Base-by-base conservation (phyloP, 2,888 invertebrate genomes). In the Eupsilia transversa region DNA sequence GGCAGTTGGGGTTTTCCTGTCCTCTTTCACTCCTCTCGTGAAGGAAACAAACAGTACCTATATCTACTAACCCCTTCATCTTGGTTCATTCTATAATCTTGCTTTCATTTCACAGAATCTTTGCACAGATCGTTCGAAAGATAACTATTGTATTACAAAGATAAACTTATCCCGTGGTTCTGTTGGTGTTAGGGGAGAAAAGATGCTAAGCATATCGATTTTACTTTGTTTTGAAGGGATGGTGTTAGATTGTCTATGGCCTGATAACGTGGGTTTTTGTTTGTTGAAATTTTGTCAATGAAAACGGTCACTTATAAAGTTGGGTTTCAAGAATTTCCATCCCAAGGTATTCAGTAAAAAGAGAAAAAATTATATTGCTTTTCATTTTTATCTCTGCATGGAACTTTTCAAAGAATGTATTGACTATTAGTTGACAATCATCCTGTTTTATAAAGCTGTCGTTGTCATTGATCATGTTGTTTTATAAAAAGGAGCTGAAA, bases 81-180 rank as follows among this genome's bases (percentile, higher is more conserved):
- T 64, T 77, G n/a, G 41, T 61, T 70, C 52, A 56, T 54, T 65
- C 20, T n/a, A n/a, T 60, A 72, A 68, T 79, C 67, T 74, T 61
- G 68, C 49, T 77, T 85, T 75, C 71, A 82, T 76, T 79, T 76
- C 35, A 52, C 64, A 71, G 38, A 72, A 77, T 74, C 67, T 76
- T 74, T 60, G 41, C 65, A 61, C 66, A 61, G 85, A 85, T 85
- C 77, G 60, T 63, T 82, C 27, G 5, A 61, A 67, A 79, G 82
- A 84, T 85, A 84, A 79, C 77, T 72, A 85, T 75, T 77, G 69
- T 77, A 59, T 65, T 59, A 72, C 68, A 72, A 84, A 78, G 80
- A 74, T 73, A 74, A 63, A 52, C 72, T 74, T 76, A 38, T 33
- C 54, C 41, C 56, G 35, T 49, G 80, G 72, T 61, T 80, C 10